These are phyloP conservation scores for Garrulus glandarius DNA, from an alignment of 2,797 vertebrate genomes.

Conservation along the genomic window DNA sequence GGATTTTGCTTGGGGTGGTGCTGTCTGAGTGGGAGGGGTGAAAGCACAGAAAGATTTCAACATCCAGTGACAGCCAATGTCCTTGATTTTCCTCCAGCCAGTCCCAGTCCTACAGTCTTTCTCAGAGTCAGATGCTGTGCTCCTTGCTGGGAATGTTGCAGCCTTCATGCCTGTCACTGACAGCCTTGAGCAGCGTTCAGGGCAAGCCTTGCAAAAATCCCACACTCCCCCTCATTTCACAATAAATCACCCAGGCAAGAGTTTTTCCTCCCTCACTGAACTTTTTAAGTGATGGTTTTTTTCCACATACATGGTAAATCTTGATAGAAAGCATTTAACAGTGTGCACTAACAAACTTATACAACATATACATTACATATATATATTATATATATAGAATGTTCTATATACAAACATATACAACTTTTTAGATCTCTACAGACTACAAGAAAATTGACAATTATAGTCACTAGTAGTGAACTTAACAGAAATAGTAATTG, in stretches of 20 bases:
- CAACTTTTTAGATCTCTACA: conserved; percentile 79
- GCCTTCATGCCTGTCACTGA: not conserved
- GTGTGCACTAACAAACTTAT: conserved; percentile 81
- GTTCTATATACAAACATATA: conserved; percentile 82
- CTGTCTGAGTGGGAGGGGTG: not conserved
- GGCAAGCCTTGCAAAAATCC: not conserved
- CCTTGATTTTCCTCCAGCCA: not conserved
- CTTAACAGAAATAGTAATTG: conserved; percentile 74
- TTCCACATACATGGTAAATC: conserved; percentile 53
- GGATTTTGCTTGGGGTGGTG: not conserved
- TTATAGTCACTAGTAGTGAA: conserved; percentile 74
- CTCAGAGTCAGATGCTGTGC: not conserved
- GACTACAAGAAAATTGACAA: conserved; percentile 75
- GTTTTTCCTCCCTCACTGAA: conserved; percentile 26
- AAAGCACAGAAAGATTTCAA: conserved; percentile 25
- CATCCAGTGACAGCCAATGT: not conserved
- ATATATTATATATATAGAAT: conserved; percentile 78
- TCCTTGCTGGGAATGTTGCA: not conserved
- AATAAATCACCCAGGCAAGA: conserved; percentile 1
- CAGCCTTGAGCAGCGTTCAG: not conserved
- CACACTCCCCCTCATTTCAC: conserved; percentile 50
- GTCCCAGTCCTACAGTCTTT: not conserved
- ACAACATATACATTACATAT: conserved; percentile 84
- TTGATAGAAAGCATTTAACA: conserved; percentile 72
- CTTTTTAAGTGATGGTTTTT: conserved; percentile 72